Percentiles rank a stretch among this genome's conserved stretches.
Conservation (phyloP, 2,888 invertebrate genomes). For the Acanthococcus lagerstroemiae region DNA sequence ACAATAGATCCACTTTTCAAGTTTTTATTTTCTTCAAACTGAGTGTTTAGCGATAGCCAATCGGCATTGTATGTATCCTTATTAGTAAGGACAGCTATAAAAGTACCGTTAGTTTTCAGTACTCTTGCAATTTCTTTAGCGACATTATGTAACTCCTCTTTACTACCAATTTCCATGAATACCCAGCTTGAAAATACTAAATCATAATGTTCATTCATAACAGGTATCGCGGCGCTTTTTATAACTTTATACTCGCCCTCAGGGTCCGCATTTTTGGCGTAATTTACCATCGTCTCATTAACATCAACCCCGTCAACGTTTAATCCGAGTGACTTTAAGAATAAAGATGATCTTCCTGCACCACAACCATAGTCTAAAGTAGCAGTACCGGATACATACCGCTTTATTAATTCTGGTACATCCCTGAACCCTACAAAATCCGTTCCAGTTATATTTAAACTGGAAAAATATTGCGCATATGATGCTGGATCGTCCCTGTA, state of each 20-base stretch:
- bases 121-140: neutral
- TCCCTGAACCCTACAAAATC: neutral
- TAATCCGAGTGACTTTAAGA: slow-evolving; percentile 4
- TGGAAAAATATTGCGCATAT: neutral
- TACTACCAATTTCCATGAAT: neutral
- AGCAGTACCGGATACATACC: neutral
- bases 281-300: slow-evolving; percentile 3
- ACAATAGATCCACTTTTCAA: neutral
- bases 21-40: slow-evolving; percentile 4
- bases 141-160: neutral
- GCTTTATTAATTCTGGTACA: neutral
- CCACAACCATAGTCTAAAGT: too few species aligned
- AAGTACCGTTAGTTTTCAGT: neutral
- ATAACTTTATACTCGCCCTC: neutral
- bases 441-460: slow-evolving; percentile 2
- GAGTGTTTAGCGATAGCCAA: neutral
- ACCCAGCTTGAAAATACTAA: slow-evolving; percentile 10
- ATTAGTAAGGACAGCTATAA: neutral
- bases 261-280: neutral
- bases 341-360: neutral
- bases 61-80: slow-evolving; percentile 3
- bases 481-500: neutral
- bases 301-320: slow-evolving; percentile 7
- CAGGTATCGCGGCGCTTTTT: neutral
- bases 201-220: neutral